phyloP scores from a whole-genome alignment of 2,888 invertebrate species.

The Geophilus truncorum region DNA sequence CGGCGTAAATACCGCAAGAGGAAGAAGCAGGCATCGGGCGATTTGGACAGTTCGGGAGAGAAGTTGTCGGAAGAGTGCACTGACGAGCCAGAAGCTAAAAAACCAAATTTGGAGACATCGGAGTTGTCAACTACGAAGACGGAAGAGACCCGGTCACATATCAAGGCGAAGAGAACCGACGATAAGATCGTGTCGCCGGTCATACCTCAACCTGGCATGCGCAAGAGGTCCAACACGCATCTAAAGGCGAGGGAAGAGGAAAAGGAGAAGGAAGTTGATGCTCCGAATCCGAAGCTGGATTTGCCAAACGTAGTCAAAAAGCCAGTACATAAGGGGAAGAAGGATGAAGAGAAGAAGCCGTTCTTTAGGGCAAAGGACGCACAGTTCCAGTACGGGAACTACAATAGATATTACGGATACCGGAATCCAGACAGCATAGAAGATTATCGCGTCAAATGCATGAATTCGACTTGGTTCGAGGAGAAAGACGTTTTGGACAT shows the following conservation, averaged over 20 bases:
- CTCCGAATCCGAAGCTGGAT: neutral
- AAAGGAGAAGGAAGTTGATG: neutral
- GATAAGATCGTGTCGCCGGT: slow-evolving; percentile 91
- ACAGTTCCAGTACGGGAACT: slow-evolving; percentile 91
- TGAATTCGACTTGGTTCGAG: slow-evolving; percentile 76
- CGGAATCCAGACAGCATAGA: slow-evolving; percentile 73
- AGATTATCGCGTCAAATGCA: slow-evolving; percentile 77
- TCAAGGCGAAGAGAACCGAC: slow-evolving; percentile 48
- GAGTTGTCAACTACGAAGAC: slow-evolving; percentile 32
- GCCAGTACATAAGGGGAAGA: neutral
- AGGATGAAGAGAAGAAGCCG: slow-evolving; percentile 33
- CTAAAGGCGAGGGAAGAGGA: slow-evolving; percentile 32
- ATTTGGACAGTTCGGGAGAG: slow-evolving; percentile 32
- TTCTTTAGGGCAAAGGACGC: slow-evolving; percentile 67
- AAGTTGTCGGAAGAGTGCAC: neutral
- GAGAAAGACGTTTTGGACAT: slow-evolving; percentile 91
- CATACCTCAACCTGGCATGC: slow-evolving; percentile 72
- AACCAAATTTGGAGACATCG: slow-evolving; percentile 27
- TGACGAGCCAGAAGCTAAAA: slow-evolving; percentile 23
- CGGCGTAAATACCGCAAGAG: slow-evolving; percentile 42
- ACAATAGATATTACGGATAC: slow-evolving; percentile 94
- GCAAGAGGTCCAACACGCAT: slow-evolving; percentile 39
- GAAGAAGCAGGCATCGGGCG: slow-evolving; percentile 40
- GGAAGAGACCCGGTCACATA: slow-evolving; percentile 34
- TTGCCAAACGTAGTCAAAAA: neutral